These are phyloP conservation scores for Botia almorhae DNA, from an alignment of 2,797 vertebrate genomes.

Conservation along the genomic window DNA sequence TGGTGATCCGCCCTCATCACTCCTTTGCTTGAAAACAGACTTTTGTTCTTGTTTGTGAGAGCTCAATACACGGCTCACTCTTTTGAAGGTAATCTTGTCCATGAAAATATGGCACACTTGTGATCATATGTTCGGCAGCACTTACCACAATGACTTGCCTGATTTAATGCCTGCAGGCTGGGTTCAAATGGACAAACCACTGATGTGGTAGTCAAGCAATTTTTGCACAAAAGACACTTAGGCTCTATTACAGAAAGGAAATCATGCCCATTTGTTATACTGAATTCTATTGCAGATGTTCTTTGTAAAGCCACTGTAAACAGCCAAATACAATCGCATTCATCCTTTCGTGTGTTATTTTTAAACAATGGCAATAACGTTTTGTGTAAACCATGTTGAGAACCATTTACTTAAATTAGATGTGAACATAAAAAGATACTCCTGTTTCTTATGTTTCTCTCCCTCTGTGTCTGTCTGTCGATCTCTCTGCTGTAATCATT, in stretches of 20 bases:
- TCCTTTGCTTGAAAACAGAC: constrained; percentile 39
- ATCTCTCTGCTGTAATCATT: constrained; percentile 23
- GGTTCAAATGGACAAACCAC: constrained; percentile 40
- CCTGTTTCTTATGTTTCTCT: neutral
- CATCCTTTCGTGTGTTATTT: constrained; percentile 39
- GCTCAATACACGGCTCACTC: neutral
- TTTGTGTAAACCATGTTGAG: constrained; percentile 20
- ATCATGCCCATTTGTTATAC: constrained; percentile 46
- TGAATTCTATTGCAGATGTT: constrained; percentile 32
- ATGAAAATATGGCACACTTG: constrained; percentile 35
- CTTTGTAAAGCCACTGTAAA: constrained; percentile 36
- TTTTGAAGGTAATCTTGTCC: constrained; percentile 40
- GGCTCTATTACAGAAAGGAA: constrained; percentile 35
- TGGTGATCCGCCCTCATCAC: constrained; percentile 21
- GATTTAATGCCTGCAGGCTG: constrained; percentile 49
- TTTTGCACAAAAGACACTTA: constrained; percentile 45
- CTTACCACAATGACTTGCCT: constrained; percentile 46
- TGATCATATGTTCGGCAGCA: constrained; percentile 34
- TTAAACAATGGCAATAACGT: constrained; percentile 40
- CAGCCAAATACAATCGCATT: constrained; percentile 42
- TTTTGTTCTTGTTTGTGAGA: constrained; percentile 13
- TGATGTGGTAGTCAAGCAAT: constrained; percentile 53
- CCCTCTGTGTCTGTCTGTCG: neutral
- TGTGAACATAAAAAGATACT: constrained; percentile 17
- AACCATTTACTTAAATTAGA: constrained; percentile 34